Percentiles rank a stretch among this genome's conserved stretches.
These are phyloP conservation scores for Entomobrya multifasciata DNA, from an alignment of 2,888 invertebrate species.

Conservation along the genomic window DNA sequence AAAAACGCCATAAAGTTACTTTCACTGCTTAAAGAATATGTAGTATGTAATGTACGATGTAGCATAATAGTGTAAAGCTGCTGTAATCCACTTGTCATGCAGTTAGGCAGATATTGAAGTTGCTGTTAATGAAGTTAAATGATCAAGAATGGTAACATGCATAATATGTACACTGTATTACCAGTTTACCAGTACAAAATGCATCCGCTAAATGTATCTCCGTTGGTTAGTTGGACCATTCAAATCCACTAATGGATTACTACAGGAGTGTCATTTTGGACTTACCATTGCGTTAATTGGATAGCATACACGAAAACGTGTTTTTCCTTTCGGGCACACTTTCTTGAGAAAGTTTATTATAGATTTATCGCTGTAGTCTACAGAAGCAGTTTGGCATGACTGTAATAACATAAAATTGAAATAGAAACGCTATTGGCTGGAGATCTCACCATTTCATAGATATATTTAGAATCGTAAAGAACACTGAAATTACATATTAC, in stretches of 20 bases:
- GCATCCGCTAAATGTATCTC: too few relatives aligned
- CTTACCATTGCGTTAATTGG: slow-evolving; percentile 5
- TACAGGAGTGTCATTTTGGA: not conserved
- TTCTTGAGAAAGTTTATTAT: not conserved
- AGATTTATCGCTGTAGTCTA: not conserved
- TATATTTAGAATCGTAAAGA: not conserved
- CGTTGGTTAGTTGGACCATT: not conserved
- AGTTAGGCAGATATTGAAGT: not conserved
- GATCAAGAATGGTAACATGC: not conserved
- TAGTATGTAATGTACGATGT: too few relatives aligned
- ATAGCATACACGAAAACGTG: not conserved
- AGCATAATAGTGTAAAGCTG: not conserved
- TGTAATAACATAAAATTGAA: too few relatives aligned
- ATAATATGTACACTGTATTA: too few relatives aligned
- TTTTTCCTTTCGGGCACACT: not conserved
- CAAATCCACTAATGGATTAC: not conserved
- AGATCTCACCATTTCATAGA: not conserved
- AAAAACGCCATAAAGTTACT: too few relatives aligned
- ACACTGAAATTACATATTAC: not conserved
- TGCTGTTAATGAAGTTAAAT: not conserved
- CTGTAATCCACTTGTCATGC: not conserved
- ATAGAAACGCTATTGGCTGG: too few relatives aligned
- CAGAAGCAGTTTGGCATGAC: not conserved
- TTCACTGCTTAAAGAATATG: too few relatives aligned
- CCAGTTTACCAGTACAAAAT: too few relatives aligned